Conservation (phyloP, 1,140 invertebrate species). For the Neomicropteryx cornuta region DNA sequence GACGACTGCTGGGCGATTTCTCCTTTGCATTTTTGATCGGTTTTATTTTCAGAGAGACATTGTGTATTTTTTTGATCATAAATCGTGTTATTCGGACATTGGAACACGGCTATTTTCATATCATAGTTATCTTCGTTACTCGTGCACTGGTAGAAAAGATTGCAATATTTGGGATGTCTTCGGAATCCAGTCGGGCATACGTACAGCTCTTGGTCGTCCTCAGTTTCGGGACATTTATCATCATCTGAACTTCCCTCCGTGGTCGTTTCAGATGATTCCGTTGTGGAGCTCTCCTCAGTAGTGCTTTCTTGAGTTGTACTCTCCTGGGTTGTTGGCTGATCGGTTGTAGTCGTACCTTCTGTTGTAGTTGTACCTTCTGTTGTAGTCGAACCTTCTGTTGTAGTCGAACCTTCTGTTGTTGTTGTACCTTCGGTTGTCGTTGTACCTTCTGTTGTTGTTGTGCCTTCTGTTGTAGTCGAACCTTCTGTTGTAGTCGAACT, state of each 20-base stretch:
- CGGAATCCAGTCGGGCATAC: conserved; percentile 72
- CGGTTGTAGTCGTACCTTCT: conserved; percentile 18
- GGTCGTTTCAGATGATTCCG: conserved; percentile 19
- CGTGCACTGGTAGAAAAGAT: conserved; percentile 75
- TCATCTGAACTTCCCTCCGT: conserved; percentile 17
- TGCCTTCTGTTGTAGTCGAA: conserved; percentile 12
- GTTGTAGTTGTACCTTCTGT: conserved; percentile 13
- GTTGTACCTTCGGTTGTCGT: conserved; percentile 16
- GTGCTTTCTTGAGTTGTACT: conserved; percentile 21
- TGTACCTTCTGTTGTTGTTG: conserved; percentile 16
- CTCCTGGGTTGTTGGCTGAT: conserved; percentile 19
- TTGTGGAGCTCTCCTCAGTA: conserved; percentile 15
- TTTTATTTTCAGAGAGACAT: conserved; percentile 50
- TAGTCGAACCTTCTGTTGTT: conserved; percentile 17
- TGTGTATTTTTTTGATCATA: conserved; percentile 62
- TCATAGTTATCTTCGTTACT: conserved; percentile 49
- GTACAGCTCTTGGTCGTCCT: conserved; percentile 54
- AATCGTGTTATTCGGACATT: conserved; percentile 63
- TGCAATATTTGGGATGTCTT: conserved; percentile 73
- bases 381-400: conserved; percentile 15
- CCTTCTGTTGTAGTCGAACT: conserved; percentile 5
- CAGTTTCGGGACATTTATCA: conserved; percentile 37
- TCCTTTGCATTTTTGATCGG: conserved; percentile 43
- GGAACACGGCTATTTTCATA: conserved; percentile 58
- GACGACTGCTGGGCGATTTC: conserved; percentile 39